Evolutionary conservation across 35 echinoderm and acorn worm species (phyloP).

Genomic region (Apostichopus japonicus): DNA sequence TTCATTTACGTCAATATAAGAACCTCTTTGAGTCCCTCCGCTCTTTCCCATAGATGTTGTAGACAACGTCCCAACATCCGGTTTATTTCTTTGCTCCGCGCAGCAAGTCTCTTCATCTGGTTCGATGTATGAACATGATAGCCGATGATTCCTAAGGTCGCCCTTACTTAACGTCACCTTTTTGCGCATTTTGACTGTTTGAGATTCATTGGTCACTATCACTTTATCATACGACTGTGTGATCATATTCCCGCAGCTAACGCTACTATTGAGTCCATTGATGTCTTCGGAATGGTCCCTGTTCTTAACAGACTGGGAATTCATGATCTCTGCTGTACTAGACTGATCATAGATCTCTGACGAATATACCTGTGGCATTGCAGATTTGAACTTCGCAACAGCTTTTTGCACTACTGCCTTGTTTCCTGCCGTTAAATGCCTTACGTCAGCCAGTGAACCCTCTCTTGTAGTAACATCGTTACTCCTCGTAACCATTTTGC

Average conservation of each 20-base stretch:
- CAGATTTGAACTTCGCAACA: background rate
- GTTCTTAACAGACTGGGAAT: background rate
- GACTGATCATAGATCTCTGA: background rate
- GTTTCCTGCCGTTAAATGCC: background rate
- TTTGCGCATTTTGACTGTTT: background rate
- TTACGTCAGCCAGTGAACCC: too few species aligned
- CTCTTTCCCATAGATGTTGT: background rate
- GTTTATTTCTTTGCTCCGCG: background rate
- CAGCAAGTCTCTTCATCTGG: background rate
- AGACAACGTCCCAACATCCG: background rate
- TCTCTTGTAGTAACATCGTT: too few species aligned
- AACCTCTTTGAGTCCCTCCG: background rate
- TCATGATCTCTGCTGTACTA: background rate
- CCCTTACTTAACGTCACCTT: background rate
- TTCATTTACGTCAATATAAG: background rate
- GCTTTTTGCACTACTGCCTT: background rate
- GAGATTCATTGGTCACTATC: background rate
- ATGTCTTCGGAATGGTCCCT: background rate
- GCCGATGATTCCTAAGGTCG: background rate
- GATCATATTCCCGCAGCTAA: background rate
- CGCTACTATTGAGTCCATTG: background rate
- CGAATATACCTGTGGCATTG: background rate
- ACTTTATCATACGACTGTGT: background rate
- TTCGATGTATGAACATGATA: background rate
- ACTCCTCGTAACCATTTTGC: too few species aligned